Evolutionary conservation across 2,797 vertebrate genomes (phyloP), one percentile per base, ranked within the genome.

Genomic region (Varecia variegata): DNA sequence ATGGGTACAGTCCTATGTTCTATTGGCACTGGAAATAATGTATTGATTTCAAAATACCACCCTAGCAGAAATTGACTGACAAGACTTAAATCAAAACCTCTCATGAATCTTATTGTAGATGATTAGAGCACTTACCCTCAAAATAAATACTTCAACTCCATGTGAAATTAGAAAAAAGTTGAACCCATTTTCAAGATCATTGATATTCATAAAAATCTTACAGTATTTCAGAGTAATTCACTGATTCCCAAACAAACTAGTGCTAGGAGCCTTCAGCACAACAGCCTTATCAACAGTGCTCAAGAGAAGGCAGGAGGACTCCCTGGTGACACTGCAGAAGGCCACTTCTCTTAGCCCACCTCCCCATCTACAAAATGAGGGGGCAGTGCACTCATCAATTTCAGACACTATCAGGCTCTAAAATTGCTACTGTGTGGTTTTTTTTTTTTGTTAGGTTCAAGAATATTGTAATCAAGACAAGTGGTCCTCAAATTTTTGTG

Each of bases 41-140:
- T 38, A 94, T 52, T 95, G 80, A 89, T 93, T 92, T 91, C 77
- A 79, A 97, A 94, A 90, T 94, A 90, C 27, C 67, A 83, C 43
- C n/a, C 67, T 82, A 47, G 84, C 65, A 92, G 87, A 97, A 86
- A 92, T 35, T 2, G 20, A 88, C 32, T 67, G 45, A 70, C 35
- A 89, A 93, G n/a, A 54, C 70, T 93, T 84, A 87, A 86, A 83
- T 94, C 45, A 86, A 68, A 85, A 52, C 35, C 47, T 91, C 60
- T 96, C 70, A 23, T 14, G 68, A 94, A 81, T 35, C 21, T 30
- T 56, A 82, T 0, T 35, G 67, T 92, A 45, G 40, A 56, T 96
- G n/a, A 86, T 79, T 62, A 47, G 68, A 95, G 68, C 82, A 93
- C 54, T 96, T 73, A 68, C 30, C 81, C 45, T 58, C 32, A 80